Conservation (phyloP, 2,888 invertebrate species). For the Agrotis segetum region DNA sequence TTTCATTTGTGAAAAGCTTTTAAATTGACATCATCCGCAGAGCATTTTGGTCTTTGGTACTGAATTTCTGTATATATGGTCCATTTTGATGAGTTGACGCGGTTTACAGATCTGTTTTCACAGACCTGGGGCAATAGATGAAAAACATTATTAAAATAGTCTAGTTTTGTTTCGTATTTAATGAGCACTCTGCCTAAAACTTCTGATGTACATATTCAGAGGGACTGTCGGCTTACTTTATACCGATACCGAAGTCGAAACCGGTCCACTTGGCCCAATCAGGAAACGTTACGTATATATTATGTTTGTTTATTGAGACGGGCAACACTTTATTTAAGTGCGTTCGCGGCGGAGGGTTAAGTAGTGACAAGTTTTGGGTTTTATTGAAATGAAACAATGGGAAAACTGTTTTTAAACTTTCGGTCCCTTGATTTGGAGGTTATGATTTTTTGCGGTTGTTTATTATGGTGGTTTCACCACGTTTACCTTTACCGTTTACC, state of each 20-base stretch:
- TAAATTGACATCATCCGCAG: neutral
- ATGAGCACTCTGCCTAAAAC: neutral
- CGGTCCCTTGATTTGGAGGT: neutral
- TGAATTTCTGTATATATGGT: neutral
- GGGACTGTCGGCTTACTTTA: conserved; percentile 50
- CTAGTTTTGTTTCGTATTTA: neutral
- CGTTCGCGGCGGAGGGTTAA: conserved; percentile 42
- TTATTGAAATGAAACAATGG: conserved; percentile 42
- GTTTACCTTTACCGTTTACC: neutral
- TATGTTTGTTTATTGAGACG: conserved; percentile 60
- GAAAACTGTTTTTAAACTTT: conserved; percentile 22
- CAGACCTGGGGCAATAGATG: neutral
- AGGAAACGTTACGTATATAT: conserved; percentile 67
- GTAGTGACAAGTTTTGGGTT: conserved; percentile 34
- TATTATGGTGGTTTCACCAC: neutral
- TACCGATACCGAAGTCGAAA: conserved; percentile 52
- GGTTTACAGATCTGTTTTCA: neutral
- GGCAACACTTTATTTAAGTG: conserved; percentile 62
- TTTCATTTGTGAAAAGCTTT: neutral
- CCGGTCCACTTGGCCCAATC: conserved; percentile 69
- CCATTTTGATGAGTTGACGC: neutral
- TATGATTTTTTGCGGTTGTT: neutral
- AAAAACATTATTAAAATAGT: neutral
- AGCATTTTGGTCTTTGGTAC: neutral
- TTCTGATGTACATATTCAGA: conserved; percentile 38